Conservation (phyloP, 2,797 vertebrate species). For the Salmo trutta region DNA sequence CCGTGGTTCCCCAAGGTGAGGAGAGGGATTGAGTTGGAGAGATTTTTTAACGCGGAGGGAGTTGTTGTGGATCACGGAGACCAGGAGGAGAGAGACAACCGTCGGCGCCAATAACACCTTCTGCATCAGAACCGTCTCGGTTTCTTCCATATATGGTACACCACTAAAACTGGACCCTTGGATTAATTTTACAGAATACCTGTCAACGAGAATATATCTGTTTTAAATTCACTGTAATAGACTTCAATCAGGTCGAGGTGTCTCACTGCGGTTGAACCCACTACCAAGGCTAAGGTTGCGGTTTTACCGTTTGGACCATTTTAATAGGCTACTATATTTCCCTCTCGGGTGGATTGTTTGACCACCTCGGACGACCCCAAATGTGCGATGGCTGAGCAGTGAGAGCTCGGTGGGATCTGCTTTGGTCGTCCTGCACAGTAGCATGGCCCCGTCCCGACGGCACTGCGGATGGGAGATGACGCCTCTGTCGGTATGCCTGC, state of each 20-base stretch:
- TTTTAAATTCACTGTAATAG: slow-evolving; percentile 30
- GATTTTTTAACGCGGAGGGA: slow-evolving; percentile 53
- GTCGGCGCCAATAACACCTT: slow-evolving; percentile 32
- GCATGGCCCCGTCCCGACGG: slow-evolving; percentile 81
- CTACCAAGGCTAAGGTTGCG: slow-evolving; percentile 51
- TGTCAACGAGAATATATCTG: slow-evolving; percentile 39
- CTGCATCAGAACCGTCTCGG: slow-evolving; percentile 31
- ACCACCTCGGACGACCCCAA: slow-evolving; percentile 60
- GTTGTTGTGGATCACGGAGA: slow-evolving; percentile 59
- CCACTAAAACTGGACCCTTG: slow-evolving; percentile 48
- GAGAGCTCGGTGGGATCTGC: slow-evolving; percentile 66
- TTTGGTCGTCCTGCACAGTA: slow-evolving; percentile 67
- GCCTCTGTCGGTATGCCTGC: slow-evolving; percentile 76
- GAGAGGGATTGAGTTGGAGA: slow-evolving; percentile 40
- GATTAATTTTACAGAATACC: slow-evolving; percentile 60
- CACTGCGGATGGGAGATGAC: slow-evolving; percentile 75
- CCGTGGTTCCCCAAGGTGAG: slow-evolving; percentile 44
- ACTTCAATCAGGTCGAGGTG: slow-evolving; percentile 17
- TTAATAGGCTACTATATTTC: slow-evolving; percentile 26
- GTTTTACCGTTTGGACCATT: slow-evolving; percentile 38
- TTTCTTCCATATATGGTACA: slow-evolving; percentile 19
- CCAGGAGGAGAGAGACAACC: slow-evolving; percentile 36
- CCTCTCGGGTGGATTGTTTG: slow-evolving; percentile 50
- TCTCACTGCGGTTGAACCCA: slow-evolving; percentile 53
- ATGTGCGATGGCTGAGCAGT: slow-evolving; percentile 71